These are phyloP conservation scores for Empis livida DNA, from an alignment of 2,888 invertebrate species.

Conservation along the genomic window DNA sequence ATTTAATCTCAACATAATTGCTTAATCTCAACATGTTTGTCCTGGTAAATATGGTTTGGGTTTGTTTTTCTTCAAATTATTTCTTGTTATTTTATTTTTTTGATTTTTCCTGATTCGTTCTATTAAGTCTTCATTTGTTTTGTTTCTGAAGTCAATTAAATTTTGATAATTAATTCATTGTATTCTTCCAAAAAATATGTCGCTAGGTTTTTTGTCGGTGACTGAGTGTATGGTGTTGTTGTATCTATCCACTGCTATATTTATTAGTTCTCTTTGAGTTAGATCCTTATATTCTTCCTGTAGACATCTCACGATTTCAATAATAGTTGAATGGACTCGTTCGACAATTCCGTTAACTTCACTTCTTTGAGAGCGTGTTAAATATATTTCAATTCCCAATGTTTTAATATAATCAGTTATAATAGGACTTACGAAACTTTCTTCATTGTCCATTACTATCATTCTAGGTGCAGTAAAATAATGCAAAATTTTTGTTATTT, in stretches of 20 bases:
- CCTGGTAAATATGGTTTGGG: conserved; percentile 7
- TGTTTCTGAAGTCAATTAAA: conserved; percentile 9
- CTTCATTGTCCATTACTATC: no score
- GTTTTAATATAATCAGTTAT: no score
- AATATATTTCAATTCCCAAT: no score
- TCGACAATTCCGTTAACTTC: no score
- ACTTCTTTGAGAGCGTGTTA: no score
- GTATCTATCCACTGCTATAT: conserved; percentile 6
- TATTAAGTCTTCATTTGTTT: conserved; percentile 9
- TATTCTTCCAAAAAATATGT: conserved; percentile 12
- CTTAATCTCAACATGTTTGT: conserved; percentile 8
- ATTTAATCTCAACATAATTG: no score
- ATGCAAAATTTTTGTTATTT: no score
- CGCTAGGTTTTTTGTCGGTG: conserved; percentile 8
- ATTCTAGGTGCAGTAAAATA: no score
- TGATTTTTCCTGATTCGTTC: conserved; percentile 11
- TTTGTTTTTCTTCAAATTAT: conserved; percentile 8
- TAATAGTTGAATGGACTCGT: no score
- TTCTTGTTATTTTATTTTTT: conserved; percentile 6
- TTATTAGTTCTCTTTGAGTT: neutral
- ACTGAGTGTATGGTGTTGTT: conserved; percentile 11
- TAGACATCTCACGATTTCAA: no score
- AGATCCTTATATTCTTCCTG: conserved; percentile 2
- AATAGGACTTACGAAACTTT: no score
- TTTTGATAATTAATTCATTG: conserved; percentile 13